These are phyloP conservation scores for Neodiprion pinetum DNA, from an alignment of 1,140 invertebrate species.

Conservation along the genomic window DNA sequence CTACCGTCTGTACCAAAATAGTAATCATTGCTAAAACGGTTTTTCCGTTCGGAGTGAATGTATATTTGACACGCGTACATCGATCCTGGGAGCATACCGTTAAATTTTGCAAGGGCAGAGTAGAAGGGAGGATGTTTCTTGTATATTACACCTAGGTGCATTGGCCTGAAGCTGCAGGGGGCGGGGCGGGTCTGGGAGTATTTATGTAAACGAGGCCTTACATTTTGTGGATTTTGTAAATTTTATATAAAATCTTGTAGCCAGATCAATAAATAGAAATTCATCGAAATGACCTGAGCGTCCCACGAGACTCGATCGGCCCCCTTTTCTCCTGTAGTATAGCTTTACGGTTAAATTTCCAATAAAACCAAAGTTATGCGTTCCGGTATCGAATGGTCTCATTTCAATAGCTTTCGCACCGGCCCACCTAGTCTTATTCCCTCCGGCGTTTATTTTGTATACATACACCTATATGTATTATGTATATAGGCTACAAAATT, in stretches of 20 bases:
- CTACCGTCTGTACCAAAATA: no score
- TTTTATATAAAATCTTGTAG: background rate
- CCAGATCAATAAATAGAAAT: background rate
- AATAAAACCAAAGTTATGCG: conserved; percentile 19
- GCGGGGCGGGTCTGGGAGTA: background rate
- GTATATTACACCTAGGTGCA: background rate
- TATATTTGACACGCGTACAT: no score
- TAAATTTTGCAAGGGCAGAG: background rate
- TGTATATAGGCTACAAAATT: background rate
- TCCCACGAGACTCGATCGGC: conserved; percentile 17
- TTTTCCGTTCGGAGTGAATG: no score
- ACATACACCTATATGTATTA: background rate
- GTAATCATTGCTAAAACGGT: no score
- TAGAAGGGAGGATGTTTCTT: background rate
- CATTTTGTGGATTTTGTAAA: conserved; percentile 5
- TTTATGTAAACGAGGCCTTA: conserved; percentile 1
- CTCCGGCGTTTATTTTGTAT: conserved; percentile 5
- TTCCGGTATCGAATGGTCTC: conserved; percentile 19
- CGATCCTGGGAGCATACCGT: no score
- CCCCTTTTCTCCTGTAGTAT: background rate
- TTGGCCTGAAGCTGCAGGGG: background rate
- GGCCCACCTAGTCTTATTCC: background rate
- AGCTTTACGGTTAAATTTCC: conserved; percentile 8
- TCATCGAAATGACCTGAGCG: background rate
- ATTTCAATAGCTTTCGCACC: conserved; percentile 23